Evolutionary conservation across 2,888 invertebrate genomes (phyloP).

Genomic region (Phoenoteleia sp.): DNA sequence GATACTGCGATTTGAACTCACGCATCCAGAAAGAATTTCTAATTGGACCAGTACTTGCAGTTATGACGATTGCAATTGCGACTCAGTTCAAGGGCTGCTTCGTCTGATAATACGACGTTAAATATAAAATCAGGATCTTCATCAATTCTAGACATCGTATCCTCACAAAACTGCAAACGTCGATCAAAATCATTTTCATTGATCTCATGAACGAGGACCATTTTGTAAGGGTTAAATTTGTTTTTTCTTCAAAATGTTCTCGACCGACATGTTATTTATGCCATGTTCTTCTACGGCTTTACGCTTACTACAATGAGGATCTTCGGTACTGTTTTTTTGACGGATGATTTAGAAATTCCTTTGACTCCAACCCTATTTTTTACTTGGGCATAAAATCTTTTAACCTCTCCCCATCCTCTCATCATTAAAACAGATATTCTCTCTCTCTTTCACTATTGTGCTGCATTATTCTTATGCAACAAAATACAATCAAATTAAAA

Average conservation of each 20-base stretch:
- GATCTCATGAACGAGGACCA: not conserved
- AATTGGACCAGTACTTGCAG: not conserved
- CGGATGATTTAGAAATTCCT: too few relatives aligned
- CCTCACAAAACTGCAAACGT: not conserved
- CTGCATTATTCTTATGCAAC: too few relatives aligned
- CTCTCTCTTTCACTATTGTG: too few relatives aligned
- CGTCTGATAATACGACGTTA: conserved; percentile 5
- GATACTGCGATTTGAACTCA: conserved; percentile 1
- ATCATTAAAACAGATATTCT: too few relatives aligned
- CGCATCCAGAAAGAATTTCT: not conserved
- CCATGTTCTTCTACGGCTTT: not conserved
- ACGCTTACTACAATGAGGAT: too few relatives aligned
- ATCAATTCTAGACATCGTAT: not conserved
- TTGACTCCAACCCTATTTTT: too few relatives aligned
- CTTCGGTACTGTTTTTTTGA: too few relatives aligned
- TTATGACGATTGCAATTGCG: not conserved
- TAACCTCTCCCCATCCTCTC: too few relatives aligned
- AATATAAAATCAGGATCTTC: not conserved
- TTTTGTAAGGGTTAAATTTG: conserved; percentile 24
- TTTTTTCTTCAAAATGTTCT: not conserved
- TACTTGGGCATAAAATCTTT: too few relatives aligned
- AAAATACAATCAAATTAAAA: too few relatives aligned
- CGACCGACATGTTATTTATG: not conserved
- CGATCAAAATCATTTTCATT: not conserved
- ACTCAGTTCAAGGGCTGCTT: conserved; percentile 10